Percentiles rank a stretch among this genome's conserved stretches.
Evolutionary conservation across 2,888 invertebrate species (phyloP).

Genomic region (Dryobota labecula): DNA sequence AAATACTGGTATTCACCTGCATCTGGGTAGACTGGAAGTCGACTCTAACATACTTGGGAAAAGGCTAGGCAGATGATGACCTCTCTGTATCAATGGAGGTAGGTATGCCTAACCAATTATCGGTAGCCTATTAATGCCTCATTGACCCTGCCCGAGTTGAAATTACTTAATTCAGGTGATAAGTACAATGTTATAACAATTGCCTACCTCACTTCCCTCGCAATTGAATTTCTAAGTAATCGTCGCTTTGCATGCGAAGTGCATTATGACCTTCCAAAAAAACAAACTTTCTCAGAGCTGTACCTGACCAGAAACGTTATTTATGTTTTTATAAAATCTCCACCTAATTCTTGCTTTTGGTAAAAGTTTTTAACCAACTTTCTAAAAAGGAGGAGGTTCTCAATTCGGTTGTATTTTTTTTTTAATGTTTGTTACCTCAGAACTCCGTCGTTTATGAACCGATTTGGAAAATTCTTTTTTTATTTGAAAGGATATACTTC

Average conservation of each 20-base stretch:
- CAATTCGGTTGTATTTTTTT: too few relatives aligned
- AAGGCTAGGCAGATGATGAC: too few relatives aligned
- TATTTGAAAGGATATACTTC: too few relatives aligned
- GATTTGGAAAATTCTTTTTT: too few relatives aligned
- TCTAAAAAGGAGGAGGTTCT: too few relatives aligned
- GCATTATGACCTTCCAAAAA: neutral
- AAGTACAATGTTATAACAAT: constrained; percentile 1
- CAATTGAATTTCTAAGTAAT: constrained; percentile 15
- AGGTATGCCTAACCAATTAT: neutral
- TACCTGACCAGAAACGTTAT: neutral
- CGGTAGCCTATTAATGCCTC: neutral
- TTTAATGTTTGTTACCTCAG: too few relatives aligned
- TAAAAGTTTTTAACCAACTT: too few relatives aligned
- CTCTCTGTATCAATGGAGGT: neutral
- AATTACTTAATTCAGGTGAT: neutral
- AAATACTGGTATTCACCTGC: too few relatives aligned
- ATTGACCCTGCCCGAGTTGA: constrained; percentile 4
- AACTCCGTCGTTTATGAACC: too few relatives aligned
- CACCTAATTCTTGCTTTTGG: neutral
- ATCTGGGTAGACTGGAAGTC: neutral
- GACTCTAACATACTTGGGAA: too few relatives aligned
- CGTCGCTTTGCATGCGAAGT: constrained; percentile 6
- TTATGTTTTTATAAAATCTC: neutral
- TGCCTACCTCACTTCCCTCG: neutral
- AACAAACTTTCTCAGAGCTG: constrained; percentile 1